A percentile compares a stretch with the other conserved stretches of the same genome.
Evolutionary conservation across 2,113 vertebrate genomes (phyloP).

Genomic region (Puntigrus tetrazona): DNA sequence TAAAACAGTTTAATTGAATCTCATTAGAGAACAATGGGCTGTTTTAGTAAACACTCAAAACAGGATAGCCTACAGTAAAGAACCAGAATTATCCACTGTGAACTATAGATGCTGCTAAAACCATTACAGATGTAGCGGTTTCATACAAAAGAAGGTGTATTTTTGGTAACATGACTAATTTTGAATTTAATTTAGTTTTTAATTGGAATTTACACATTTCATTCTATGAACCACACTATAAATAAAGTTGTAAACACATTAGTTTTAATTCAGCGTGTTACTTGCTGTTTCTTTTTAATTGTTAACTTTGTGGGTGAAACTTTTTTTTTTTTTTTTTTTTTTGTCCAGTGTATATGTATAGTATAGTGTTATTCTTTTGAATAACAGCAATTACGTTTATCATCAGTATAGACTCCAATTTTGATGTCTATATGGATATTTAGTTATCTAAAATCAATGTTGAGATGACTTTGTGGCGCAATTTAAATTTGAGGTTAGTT

Average conservation of each 20-base stretch:
- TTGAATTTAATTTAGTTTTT: neutral
- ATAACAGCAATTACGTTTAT: neutral
- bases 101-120: neutral
- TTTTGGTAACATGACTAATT: neutral
- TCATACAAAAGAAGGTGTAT: neutral
- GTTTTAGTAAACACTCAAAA: constrained; percentile 26
- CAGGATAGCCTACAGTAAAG: constrained; percentile 5
- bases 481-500: neutral
- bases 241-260: no score
- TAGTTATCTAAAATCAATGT: neutral
- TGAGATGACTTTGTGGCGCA: neutral
- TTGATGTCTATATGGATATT: neutral
- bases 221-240: neutral
- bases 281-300: no score
- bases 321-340: no score
- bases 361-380: neutral
- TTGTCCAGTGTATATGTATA: neutral
- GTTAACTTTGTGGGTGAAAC: no score
- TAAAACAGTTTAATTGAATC: constrained; percentile 32
- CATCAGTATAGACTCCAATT: neutral
- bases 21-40: constrained; percentile 33
- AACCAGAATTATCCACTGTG: neutral
- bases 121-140: neutral
- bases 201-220: neutral
- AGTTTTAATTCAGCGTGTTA: no score